Evolutionary conservation across 2,113 vertebrate species (phyloP).

Genomic region (Sebastes fasciatus): DNA sequence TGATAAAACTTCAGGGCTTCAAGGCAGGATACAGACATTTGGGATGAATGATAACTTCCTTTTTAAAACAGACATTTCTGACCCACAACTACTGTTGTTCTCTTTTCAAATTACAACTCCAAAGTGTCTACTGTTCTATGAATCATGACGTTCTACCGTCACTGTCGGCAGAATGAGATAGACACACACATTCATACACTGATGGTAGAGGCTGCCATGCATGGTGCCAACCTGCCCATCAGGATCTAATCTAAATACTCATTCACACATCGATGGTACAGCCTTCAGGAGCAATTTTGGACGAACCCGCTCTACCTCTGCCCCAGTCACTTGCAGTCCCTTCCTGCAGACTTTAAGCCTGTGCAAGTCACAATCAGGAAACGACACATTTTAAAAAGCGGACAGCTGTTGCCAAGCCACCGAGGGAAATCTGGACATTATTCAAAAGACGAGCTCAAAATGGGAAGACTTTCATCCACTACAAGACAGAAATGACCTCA

Average conservation of each 20-base stretch:
- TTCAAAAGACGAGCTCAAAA: conserved; percentile 54
- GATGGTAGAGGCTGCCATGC: too few species aligned
- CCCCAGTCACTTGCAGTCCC: neutral
- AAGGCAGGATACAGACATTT: neutral
- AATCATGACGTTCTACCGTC: neutral
- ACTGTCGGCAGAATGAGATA: neutral
- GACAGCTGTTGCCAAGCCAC: conserved; percentile 7
- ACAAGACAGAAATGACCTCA: conserved; percentile 52
- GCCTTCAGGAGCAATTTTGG: too few species aligned
- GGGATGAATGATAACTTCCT: neutral
- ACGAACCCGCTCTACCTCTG: too few species aligned
- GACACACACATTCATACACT: neutral
- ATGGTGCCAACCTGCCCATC: too few species aligned
- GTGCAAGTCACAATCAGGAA: conserved; percentile 33
- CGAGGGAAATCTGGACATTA: conserved; percentile 54
- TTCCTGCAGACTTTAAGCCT: conserved; percentile 18
- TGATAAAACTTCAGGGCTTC: conserved; percentile 1
- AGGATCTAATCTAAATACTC: too few species aligned
- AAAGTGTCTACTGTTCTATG: neutral
- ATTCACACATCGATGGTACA: too few species aligned
- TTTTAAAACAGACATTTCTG: neutral
- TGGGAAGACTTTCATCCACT: conserved; percentile 44
- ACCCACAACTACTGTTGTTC: neutral
- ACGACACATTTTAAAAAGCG: conserved; percentile 25
- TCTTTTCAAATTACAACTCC: neutral